Conservation (phyloP, 2,888 invertebrate species). For the Oxytorus armatus region DNA sequence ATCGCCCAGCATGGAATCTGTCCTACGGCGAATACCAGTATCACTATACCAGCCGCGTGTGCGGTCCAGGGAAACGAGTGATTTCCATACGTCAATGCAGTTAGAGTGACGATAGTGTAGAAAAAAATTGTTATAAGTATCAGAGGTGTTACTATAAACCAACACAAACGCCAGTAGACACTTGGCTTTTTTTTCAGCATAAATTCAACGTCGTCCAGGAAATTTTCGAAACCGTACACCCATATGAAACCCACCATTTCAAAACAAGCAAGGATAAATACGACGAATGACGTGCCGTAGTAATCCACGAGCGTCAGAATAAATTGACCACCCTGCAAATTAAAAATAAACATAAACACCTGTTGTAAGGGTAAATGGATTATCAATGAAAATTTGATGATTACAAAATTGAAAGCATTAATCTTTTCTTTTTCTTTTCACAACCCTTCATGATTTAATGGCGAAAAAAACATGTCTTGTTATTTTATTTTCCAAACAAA, state of each 20-base stretch:
- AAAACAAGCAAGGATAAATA: conserved; percentile 84
- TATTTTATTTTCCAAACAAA: too few relatives aligned
- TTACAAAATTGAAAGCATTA: too few relatives aligned
- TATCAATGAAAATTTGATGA: not conserved
- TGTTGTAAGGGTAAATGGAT: not conserved
- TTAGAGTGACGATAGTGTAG: conserved; percentile 88
- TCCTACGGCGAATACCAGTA: conserved; percentile 84
- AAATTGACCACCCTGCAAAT: conserved; percentile 83
- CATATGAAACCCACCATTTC: conserved; percentile 84
- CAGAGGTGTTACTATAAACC: conserved; percentile 89
- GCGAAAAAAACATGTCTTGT: too few relatives aligned
- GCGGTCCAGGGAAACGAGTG: conserved; percentile 86
- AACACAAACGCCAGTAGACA: conserved; percentile 92
- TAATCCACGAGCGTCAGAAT: conserved; percentile 84
- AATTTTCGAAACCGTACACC: conserved; percentile 86
- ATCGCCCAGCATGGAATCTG: conserved; percentile 84
- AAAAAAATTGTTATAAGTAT: conserved; percentile 89
- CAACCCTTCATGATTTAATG: too few relatives aligned
- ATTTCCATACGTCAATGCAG: conserved; percentile 87
- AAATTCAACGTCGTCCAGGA: conserved; percentile 91
- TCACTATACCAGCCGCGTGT: conserved; percentile 84
- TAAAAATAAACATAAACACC: conserved; percentile 7
- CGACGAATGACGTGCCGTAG: conserved; percentile 84
- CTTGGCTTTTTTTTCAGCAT: conserved; percentile 90
- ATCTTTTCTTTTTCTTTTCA: too few relatives aligned